These are phyloP conservation scores for Metallyticus violacea DNA, from an alignment of 2,888 invertebrate genomes.

Conservation along the genomic window DNA sequence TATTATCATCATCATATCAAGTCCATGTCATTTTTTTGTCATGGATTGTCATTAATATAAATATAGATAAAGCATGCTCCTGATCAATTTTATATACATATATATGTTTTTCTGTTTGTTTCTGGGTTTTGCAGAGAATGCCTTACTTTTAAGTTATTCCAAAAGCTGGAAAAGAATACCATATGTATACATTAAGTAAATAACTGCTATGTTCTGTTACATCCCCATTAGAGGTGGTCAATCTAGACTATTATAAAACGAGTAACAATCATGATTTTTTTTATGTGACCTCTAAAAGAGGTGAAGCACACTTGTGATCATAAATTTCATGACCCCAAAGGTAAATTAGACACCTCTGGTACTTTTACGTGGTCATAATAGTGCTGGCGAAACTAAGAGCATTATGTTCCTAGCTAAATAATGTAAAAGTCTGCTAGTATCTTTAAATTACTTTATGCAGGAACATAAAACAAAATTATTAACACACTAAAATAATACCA, in stretches of 20 bases:
- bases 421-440: neutral
- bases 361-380: neutral
- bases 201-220: constrained; percentile 20
- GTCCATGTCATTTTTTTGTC: constrained; percentile 1
- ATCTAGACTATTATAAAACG: constrained; percentile 29
- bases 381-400: constrained; percentile 34
- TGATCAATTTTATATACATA: neutral
- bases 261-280: constrained; percentile 33
- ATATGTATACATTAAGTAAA: constrained; percentile 27
- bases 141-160: constrained; percentile 19
- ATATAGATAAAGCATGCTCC: constrained; percentile 5
- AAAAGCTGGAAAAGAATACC: constrained; percentile 25
- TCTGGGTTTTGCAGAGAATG: constrained; percentile 34
- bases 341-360: neutral
- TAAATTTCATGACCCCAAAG: constrained; percentile 30
- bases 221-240: constrained; percentile 13
- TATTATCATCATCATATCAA: constrained; percentile 4
- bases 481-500: neutral
- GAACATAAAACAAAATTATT: neutral
- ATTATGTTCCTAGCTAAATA: neutral
- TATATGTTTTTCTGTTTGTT: neutral
- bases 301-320: constrained; percentile 34
- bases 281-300: constrained; percentile 28
- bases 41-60: constrained; percentile 17
- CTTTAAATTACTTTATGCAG: neutral